Conservation (phyloP, 2,888 invertebrate species). For the Drosophila greeni region DNA sequence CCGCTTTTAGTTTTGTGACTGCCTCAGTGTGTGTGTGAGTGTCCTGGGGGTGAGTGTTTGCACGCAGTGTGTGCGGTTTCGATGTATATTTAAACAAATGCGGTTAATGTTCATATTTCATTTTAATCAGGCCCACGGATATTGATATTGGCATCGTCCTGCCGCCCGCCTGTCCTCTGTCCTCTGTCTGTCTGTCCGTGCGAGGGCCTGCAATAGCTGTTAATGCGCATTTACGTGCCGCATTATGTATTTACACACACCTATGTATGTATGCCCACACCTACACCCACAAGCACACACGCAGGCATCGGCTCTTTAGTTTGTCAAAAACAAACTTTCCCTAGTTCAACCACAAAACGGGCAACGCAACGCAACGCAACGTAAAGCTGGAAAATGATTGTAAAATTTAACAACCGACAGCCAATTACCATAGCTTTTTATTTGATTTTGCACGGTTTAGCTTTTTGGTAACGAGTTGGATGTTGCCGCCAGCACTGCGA, state of each 20-base stretch:
- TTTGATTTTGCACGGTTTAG: conserved; percentile 63
- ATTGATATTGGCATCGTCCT: conserved; percentile 45
- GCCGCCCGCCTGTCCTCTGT: neutral
- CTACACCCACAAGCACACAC: conserved; percentile 10
- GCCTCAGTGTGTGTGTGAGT: conserved; percentile 26
- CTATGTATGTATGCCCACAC: neutral
- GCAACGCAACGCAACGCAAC: conserved; percentile 36
- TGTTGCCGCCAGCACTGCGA: conserved; percentile 19
- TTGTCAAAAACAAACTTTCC: conserved; percentile 71
- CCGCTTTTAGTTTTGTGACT: conserved; percentile 4
- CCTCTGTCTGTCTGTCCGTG: conserved; percentile 1
- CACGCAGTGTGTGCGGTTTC: conserved; percentile 57
- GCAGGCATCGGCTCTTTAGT: conserved; percentile 47
- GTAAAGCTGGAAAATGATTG: conserved; percentile 48
- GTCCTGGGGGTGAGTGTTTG: conserved; percentile 39
- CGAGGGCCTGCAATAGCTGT: conserved; percentile 38
- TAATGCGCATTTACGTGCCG: conserved; percentile 60
- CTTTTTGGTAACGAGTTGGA: conserved; percentile 53
- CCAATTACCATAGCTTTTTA: conserved; percentile 61
- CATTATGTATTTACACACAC: conserved; percentile 48
- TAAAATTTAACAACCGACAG: conserved; percentile 57
- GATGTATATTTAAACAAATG: conserved; percentile 73
- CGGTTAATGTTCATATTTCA: conserved; percentile 75
- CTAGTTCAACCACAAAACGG: conserved; percentile 42
- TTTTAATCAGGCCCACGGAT: conserved; percentile 67